Conservation (phyloP, 1,140 invertebrate species). For the Oppia nitens region DNA sequence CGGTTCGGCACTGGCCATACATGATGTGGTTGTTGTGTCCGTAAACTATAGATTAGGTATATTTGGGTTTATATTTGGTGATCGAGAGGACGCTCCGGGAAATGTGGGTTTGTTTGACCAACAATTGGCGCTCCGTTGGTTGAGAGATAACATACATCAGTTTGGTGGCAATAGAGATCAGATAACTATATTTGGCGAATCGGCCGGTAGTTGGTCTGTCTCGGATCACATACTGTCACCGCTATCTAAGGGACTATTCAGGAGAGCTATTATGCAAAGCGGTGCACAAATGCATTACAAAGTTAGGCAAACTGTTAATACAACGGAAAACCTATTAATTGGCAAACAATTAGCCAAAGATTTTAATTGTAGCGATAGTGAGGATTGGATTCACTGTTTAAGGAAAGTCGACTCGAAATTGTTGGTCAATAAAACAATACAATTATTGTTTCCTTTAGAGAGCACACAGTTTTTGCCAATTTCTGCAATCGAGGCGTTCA, state of each 20-base stretch:
- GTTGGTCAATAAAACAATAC: too few species aligned
- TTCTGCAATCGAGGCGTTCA: too few species aligned
- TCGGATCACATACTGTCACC: conserved; percentile 79
- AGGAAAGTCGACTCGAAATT: too few species aligned
- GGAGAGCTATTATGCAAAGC: conserved; percentile 40
- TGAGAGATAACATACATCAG: conserved; percentile 72
- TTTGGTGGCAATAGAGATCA: conserved; percentile 89
- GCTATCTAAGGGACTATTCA: conserved; percentile 62
- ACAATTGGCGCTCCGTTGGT: conserved; percentile 78
- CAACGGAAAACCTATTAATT: too few species aligned
- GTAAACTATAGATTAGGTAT: conserved; percentile 33
- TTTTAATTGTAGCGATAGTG: too few species aligned
- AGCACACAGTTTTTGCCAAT: too few species aligned
- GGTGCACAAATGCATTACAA: conserved; percentile 26
- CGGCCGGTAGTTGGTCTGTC: conserved; percentile 81
- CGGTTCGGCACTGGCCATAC: conserved; percentile 61
- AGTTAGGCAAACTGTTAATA: too few species aligned
- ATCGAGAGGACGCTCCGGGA: conserved; percentile 55
- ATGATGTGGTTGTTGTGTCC: conserved; percentile 40
- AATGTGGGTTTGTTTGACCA: conserved; percentile 90
- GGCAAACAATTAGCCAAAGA: too few species aligned
- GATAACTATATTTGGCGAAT: conserved; percentile 88
- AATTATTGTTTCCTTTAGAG: too few species aligned
- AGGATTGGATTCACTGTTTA: too few species aligned
- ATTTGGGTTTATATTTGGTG: conserved; percentile 14